These are phyloP conservation scores for Hoplostethus atlanticus DNA, from an alignment of 2,797 vertebrate genomes.

Conservation along the genomic window DNA sequence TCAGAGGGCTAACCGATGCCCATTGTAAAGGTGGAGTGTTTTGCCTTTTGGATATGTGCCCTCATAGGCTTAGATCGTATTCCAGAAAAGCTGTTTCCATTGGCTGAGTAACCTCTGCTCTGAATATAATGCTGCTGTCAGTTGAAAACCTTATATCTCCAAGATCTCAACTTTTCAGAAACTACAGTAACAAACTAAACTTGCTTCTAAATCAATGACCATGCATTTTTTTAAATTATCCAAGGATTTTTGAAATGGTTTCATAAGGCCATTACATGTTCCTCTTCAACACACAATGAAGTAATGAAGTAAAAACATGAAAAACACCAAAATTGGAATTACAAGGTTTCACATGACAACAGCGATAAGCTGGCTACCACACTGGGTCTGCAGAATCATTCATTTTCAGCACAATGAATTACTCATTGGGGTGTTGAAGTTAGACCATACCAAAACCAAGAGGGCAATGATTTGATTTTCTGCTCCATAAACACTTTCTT, in stretches of 20 bases:
- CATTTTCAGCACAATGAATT: conserved; percentile 76
- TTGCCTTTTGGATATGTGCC: conserved; percentile 70
- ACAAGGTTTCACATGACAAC: conserved; percentile 33
- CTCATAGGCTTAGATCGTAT: conserved; percentile 58
- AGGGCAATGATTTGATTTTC: conserved; percentile 83
- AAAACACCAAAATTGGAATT: conserved; percentile 29
- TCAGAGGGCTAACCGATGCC: conserved; percentile 57
- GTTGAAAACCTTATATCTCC: conserved; percentile 11
- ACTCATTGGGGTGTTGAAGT: conserved; percentile 71
- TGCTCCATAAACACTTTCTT: conserved; percentile 83
- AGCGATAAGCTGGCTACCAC: conserved; percentile 53
- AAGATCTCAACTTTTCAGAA: background rate
- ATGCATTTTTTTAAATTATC: background rate
- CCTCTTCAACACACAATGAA: background rate
- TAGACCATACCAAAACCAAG: conserved; percentile 73
- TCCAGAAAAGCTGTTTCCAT: conserved; percentile 61
- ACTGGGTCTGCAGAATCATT: conserved; percentile 64
- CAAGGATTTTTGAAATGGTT: background rate
- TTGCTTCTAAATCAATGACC: background rate
- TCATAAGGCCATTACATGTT: background rate
- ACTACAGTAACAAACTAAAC: no score
- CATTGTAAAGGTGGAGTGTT: conserved; percentile 61
- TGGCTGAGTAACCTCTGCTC: conserved; percentile 51
- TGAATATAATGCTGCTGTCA: conserved; percentile 24
- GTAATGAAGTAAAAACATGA: background rate